A percentile compares a stretch with the other conserved stretches of the same genome.
These are phyloP conservation scores for Tachycineta bicolor DNA, from an alignment of 2,113 vertebrate genomes.

Conservation along the genomic window DNA sequence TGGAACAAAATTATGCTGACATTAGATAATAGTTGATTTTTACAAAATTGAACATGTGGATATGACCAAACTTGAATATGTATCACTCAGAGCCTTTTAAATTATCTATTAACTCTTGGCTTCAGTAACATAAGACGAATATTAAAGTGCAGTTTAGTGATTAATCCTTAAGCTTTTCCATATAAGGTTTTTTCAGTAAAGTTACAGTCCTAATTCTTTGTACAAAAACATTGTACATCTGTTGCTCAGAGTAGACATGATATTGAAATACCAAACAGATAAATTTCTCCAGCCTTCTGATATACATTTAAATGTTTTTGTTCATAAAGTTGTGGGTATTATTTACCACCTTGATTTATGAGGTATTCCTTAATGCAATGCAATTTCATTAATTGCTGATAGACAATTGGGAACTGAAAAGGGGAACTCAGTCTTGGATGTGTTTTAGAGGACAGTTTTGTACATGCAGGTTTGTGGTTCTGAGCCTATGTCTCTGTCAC, in stretches of 20 bases:
- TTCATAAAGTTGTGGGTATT: not conserved
- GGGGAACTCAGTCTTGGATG: not conserved
- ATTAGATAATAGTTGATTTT: constrained; percentile 3
- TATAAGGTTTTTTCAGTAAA: not conserved
- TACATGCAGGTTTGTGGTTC: not conserved
- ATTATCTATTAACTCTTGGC: constrained; percentile 32
- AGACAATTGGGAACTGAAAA: not conserved
- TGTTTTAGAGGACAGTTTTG: not conserved
- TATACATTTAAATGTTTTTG: not conserved
- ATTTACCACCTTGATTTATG: not conserved
- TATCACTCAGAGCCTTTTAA: constrained; percentile 10
- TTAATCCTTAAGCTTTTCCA: constrained; percentile 29
- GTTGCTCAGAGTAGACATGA: not conserved
- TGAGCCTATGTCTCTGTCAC: not conserved
- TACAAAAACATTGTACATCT: not conserved
- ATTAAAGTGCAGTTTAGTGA: constrained; percentile 5
- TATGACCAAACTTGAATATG: not conserved
- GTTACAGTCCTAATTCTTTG: constrained; percentile 6
- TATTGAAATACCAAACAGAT: not conserved
- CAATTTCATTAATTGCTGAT: not conserved
- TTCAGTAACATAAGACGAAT: not conserved
- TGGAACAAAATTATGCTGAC: not conserved
- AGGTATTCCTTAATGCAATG: not conserved
- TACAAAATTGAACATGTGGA: not conserved
- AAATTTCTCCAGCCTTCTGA: not conserved